These are phyloP conservation scores for Monopterus albus DNA, from an alignment of 2,113 vertebrate genomes.

Conservation along the genomic window DNA sequence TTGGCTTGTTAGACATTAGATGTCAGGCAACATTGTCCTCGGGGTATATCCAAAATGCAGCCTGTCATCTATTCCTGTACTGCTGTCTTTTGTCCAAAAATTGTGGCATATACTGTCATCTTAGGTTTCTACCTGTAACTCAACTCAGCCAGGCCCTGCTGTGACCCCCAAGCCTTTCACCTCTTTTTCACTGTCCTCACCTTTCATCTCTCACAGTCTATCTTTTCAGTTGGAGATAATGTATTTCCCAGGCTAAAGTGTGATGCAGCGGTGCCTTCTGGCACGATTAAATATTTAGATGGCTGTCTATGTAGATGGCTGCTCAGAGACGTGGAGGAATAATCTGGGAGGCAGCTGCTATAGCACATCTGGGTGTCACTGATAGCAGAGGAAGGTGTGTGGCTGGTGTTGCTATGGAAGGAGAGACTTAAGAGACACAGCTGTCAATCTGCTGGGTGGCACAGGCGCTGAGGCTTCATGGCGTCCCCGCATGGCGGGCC, in stretches of 20 bases:
- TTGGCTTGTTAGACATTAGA: slow-evolving; percentile 73
- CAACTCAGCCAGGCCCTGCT: slow-evolving; percentile 30
- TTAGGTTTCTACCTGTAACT: slow-evolving; percentile 56
- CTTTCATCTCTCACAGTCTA: slow-evolving; percentile 35
- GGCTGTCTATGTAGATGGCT: slow-evolving; percentile 65
- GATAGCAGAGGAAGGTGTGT: slow-evolving; percentile 69
- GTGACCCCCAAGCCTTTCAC: slow-evolving; percentile 44
- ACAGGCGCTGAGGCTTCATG: slow-evolving; percentile 22
- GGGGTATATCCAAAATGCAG: slow-evolving; percentile 61
- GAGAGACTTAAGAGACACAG: slow-evolving; percentile 60
- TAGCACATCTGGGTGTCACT: slow-evolving; percentile 78
- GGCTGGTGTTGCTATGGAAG: slow-evolving; percentile 55
- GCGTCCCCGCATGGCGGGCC: slow-evolving; percentile 41
- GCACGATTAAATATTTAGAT: slow-evolving; percentile 72
- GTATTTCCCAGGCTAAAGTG: slow-evolving; percentile 48
- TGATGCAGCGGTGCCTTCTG: slow-evolving; percentile 66
- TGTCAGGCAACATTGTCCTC: slow-evolving; percentile 62
- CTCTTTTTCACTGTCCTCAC: slow-evolving; percentile 7
- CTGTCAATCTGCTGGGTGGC: slow-evolving; percentile 73
- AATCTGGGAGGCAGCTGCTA: slow-evolving; percentile 75
- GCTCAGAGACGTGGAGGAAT: slow-evolving; percentile 58
- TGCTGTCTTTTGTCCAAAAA: slow-evolving; percentile 66
- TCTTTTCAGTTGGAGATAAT: slow-evolving; percentile 17
- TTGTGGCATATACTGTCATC: slow-evolving; percentile 63
- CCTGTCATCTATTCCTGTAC: slow-evolving; percentile 60